These are phyloP conservation scores for Coptodon rendalli DNA, from an alignment of 2,113 vertebrate species.

Conservation along the genomic window DNA sequence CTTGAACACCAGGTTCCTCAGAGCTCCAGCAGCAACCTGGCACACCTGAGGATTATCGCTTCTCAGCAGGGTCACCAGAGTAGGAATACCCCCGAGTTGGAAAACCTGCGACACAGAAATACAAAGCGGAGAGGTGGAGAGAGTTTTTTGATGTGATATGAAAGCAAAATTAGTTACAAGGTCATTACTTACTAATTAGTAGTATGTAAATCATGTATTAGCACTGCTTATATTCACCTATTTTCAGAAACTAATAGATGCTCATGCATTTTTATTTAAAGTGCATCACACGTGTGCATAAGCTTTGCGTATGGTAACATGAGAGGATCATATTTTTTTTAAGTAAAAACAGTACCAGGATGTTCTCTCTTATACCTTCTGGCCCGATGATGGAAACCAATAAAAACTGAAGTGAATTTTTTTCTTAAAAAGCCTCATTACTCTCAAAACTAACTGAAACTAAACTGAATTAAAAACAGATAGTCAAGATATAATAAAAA, in stretches of 20 bases:
- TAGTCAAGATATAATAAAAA: not conserved
- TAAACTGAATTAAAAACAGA: not conserved
- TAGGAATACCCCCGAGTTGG: constrained; percentile 75
- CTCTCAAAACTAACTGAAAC: not conserved
- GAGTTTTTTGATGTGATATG: not conserved
- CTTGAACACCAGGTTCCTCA: constrained; percentile 88
- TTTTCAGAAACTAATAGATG: not conserved
- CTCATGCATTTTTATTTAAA: not conserved
- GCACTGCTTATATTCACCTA: not conserved
- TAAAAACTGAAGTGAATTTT: not conserved
- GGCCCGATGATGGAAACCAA: not conserved
- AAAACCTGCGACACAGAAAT: constrained; percentile 70
- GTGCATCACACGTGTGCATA: not conserved
- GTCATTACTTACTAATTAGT: not conserved
- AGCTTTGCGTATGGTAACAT: not conserved
- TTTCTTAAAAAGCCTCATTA: not conserved
- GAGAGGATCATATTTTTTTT: not conserved
- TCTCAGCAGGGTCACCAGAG: constrained; percentile 77
- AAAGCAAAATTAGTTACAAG: fast-evolving
- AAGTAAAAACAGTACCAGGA: not conserved
- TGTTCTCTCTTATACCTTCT: not conserved
- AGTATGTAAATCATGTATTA: not conserved
- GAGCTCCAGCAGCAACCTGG: constrained; percentile 79
- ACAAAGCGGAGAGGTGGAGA: not conserved
- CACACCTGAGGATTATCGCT: constrained; percentile 74